phyloP scores from a whole-genome alignment of 1,140 invertebrate species.

The Zaprionus inermis region DNA sequence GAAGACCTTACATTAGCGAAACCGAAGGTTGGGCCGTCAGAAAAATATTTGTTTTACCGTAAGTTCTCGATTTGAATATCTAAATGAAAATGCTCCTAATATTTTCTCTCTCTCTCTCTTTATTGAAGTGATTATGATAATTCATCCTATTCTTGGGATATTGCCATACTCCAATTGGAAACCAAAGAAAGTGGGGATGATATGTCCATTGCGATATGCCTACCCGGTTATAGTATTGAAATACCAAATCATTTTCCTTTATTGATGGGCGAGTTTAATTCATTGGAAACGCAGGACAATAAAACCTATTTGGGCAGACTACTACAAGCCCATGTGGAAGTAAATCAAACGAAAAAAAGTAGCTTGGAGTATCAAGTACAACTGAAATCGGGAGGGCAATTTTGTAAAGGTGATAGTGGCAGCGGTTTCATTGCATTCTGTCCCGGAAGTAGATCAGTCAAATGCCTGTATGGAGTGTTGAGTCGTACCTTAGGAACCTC shows the following conservation, averaged over 20 bases:
- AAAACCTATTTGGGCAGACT: background rate
- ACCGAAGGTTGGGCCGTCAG: background rate
- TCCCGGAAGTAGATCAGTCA: background rate
- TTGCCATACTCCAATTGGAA: background rate
- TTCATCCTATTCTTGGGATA: background rate
- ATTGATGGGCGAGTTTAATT: background rate
- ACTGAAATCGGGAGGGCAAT: background rate
- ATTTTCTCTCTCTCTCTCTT: background rate
- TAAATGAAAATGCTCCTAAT: background rate
- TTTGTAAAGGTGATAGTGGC: constrained; percentile 33
- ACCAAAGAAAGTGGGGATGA: background rate
- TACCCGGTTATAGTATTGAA: background rate
- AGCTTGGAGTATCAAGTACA: background rate
- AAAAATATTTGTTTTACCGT: background rate
- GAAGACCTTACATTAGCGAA: background rate
- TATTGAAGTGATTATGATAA: background rate
- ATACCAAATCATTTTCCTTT: background rate
- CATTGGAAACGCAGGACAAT: background rate
- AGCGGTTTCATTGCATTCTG: constrained; percentile 13
- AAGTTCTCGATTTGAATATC: background rate
- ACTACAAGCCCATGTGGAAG: background rate
- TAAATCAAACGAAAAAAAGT: rapidly evolving
- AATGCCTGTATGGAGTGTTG: constrained; percentile 16
- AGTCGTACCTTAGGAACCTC: background rate
- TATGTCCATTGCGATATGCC: background rate